Base-by-base conservation (phyloP, 2,888 invertebrate species). In the Cristatella mucedo region DNA sequence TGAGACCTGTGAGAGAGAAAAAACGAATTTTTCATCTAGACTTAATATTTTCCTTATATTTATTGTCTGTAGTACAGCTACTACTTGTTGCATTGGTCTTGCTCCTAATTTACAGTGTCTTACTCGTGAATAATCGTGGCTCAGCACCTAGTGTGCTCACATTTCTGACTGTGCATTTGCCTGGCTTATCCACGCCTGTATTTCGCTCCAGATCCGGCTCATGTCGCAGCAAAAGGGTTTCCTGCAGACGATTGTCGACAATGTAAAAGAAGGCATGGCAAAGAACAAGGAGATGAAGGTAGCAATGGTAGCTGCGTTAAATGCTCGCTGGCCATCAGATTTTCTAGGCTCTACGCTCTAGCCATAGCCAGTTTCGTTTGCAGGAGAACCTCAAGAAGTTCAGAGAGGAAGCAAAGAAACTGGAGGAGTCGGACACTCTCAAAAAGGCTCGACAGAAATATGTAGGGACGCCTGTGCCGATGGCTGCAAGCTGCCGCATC, bases 201-300 rank as follows among this genome's bases (percentile, higher is more conserved):
- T n/a, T n/a, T n/a, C n/a, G n/a, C n/a, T n/a, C n/a, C n/a, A n/a
- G n/a, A n/a, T n/a, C n/a, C n/a, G n/a, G n/a, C n/a, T n/a, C n/a
- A n/a, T n/a, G n/a, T n/a, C n/a, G n/a, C n/a, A n/a, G 36, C 53
- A 51, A 13, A 15, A 15, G 29, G 54, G 57, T 29, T 93, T 95
- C 64, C 74, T 93, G 53, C 77, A 82, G 1, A 78, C 85, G 52
- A 76, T 95, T 43, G 73, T 87, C 44, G 83, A 89, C 40, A 93
- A 93, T 62, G 77, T 95, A 46, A 80, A 77, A 62, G 84, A 86
- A 53, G 97, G 97, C 60, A 77, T 95, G 63, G 77, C 80, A 13
- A 87, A 87, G 63, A 95, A 87, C 68, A 93, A 95, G 66, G 93
- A 95, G 63, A 87, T 97, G 82, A 91, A 93, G 67, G 71, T 70